phyloP scores from a whole-genome alignment of 1,140 invertebrate species.

The Drosophila sulfurigaster region DNA sequence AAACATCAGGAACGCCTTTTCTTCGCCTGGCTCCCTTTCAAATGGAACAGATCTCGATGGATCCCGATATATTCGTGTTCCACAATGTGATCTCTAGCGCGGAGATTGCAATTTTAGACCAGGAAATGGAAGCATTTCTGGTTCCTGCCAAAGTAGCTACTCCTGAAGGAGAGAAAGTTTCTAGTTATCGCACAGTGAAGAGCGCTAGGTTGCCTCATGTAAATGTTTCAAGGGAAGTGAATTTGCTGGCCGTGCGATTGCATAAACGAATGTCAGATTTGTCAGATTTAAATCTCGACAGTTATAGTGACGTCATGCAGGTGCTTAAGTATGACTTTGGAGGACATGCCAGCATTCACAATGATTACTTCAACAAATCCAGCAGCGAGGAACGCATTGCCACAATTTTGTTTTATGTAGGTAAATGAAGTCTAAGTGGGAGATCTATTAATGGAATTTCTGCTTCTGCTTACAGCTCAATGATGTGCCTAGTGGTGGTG shows the following conservation, averaged over 20 bases:
- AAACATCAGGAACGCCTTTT: constrained; percentile 89
- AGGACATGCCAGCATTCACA: constrained; percentile 89
- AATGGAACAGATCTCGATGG: constrained; percentile 93
- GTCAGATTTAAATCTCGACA: constrained; percentile 86
- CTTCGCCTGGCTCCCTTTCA: constrained; percentile 94
- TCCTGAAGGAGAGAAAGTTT: no score
- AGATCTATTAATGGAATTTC: background rate
- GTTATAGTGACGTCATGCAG: constrained; percentile 85
- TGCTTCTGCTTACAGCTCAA: constrained; percentile 33
- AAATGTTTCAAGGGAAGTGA: no score
- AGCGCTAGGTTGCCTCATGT: constrained; percentile 91
- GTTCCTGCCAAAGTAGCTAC: background rate
- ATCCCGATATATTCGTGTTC: constrained; percentile 94
- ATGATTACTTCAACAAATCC: constrained; percentile 86
- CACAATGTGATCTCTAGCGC: constrained; percentile 94
- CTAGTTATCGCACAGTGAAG: constrained; percentile 95
- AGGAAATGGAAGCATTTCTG: constrained; percentile 32
- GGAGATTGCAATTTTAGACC: constrained; percentile 95
- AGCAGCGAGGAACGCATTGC: constrained; percentile 53
- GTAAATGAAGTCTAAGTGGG: background rate
- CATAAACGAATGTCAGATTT: constrained; percentile 90
- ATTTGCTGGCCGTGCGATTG: constrained; percentile 88
- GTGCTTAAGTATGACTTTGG: constrained; percentile 89
- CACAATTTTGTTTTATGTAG: constrained; percentile 66
- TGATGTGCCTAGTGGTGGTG: constrained; percentile 45